Evolutionary conservation across 2,113 vertebrate genomes (phyloP).

Genomic region (Columbina picui): DNA sequence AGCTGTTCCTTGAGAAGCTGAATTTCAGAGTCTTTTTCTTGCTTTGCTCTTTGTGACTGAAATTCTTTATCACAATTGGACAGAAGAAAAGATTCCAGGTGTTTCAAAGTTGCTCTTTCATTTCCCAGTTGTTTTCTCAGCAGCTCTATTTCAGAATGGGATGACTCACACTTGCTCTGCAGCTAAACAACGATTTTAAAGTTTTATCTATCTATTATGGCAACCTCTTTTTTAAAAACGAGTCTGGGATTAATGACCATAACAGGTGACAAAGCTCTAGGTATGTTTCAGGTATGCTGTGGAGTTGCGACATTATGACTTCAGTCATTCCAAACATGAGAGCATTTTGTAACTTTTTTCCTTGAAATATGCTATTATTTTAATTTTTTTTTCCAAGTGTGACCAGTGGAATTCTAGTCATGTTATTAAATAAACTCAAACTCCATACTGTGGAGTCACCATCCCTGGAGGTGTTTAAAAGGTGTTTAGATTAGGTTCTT

Average conservation of each 20-base stretch:
- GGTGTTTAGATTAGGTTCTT: too few species aligned
- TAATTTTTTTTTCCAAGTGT: neutral
- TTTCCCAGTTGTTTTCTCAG: slow-evolving; percentile 81
- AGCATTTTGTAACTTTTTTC: neutral
- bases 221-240: neutral
- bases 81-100: slow-evolving; percentile 75
- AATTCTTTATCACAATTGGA: slow-evolving; percentile 76
- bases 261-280: neutral
- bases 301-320: neutral
- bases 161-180: slow-evolving; percentile 74
- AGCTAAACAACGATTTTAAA: slow-evolving; percentile 66
- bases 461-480: too few species aligned
- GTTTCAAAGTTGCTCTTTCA: slow-evolving; percentile 78
- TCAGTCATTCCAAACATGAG: neutral
- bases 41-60: slow-evolving; percentile 68
- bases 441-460: neutral
- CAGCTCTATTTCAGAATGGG: slow-evolving; percentile 76
- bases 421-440: neutral
- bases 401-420: neutral
- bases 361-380: neutral
- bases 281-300: neutral
- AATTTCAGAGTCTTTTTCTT: slow-evolving; percentile 81
- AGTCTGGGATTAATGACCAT: neutral
- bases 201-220: neutral
- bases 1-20: slow-evolving; percentile 81